Conservation (phyloP, 1,140 invertebrate genomes). For the Lordiphosa clarofinis region DNA sequence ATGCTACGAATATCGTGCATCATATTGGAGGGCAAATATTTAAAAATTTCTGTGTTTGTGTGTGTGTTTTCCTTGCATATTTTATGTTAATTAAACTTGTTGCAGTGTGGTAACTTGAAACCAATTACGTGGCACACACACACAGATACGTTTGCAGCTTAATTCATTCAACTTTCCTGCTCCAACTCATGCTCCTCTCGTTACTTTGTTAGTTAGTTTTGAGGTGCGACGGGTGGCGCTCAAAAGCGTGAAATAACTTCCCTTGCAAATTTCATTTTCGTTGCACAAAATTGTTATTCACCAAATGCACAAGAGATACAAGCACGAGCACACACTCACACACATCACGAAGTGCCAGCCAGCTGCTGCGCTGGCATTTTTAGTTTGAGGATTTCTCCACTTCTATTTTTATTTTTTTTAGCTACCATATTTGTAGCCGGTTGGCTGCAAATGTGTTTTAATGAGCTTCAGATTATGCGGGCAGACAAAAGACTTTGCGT, state of each 20-base stretch:
- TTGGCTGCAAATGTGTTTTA: constrained; percentile 13
- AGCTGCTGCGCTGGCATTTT: constrained; percentile 11
- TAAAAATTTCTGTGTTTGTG: constrained; percentile 8
- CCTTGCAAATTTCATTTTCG: constrained; percentile 75
- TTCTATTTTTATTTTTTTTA: constrained; percentile 9
- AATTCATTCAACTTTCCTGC: constrained; percentile 13
- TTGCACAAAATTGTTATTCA: constrained; percentile 69
- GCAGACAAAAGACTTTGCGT: too few relatives aligned
- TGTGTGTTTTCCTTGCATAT: constrained; percentile 40
- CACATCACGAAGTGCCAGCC: constrained; percentile 38
- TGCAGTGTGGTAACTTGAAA: constrained; percentile 66
- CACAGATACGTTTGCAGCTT: constrained; percentile 5
- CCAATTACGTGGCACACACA: constrained; percentile 50
- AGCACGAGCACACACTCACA: constrained; percentile 19
- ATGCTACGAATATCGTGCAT: not conserved
- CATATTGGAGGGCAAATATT: not conserved
- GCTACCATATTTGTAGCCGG: constrained; percentile 5
- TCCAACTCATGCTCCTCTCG: constrained; percentile 17
- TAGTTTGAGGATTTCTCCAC: constrained; percentile 18
- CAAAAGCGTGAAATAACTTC: constrained; percentile 75
- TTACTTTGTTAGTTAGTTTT: constrained; percentile 74
- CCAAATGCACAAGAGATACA: constrained; percentile 50
- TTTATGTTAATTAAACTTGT: constrained; percentile 77
- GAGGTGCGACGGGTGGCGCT: constrained; percentile 31
- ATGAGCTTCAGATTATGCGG: constrained; percentile 36